Percentiles rank a stretch among this genome's conserved stretches.
phyloP scores from a whole-genome alignment of 1,140 invertebrate genomes.

The Elymnias hypermnestra region DNA sequence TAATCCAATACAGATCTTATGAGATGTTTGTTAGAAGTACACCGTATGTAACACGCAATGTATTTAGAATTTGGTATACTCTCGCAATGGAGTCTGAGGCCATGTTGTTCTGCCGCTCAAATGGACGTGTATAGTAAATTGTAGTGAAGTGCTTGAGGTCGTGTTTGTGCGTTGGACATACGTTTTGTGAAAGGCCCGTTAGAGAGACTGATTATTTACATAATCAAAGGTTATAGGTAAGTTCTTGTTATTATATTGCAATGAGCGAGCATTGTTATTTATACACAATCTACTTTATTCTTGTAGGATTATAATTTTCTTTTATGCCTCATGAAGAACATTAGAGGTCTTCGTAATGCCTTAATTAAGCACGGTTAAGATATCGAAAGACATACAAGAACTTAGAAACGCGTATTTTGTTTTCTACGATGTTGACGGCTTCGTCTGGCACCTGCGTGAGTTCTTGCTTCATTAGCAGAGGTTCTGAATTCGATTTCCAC shows the following conservation, averaged over 20 bases:
- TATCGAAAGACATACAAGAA: too few relatives aligned
- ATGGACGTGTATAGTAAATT: constrained; percentile 34
- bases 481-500: too few relatives aligned
- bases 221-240: constrained; percentile 15
- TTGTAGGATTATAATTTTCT: too few relatives aligned
- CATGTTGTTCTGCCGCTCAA: constrained; percentile 16
- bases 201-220: constrained; percentile 6
- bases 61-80: neutral
- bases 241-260: constrained; percentile 10
- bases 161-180: constrained; percentile 22
- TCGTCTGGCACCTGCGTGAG: too few relatives aligned
- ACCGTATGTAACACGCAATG: constrained; percentile 1
- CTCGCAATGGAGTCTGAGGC: neutral
- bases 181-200: constrained; percentile 3
- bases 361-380: too few relatives aligned
- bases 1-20: constrained; percentile 7
- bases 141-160: constrained; percentile 23
- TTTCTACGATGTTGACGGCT: too few relatives aligned
- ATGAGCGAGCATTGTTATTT: constrained; percentile 3
- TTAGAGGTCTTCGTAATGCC: too few relatives aligned
- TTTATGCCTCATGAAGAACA: too few relatives aligned
- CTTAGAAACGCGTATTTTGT: too few relatives aligned
- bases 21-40: neutral
- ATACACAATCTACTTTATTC: too few relatives aligned
- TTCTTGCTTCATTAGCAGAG: too few relatives aligned